Evolutionary conservation across 1,140 invertebrate species (phyloP).

Genomic region (Drosophila miranda): DNA sequence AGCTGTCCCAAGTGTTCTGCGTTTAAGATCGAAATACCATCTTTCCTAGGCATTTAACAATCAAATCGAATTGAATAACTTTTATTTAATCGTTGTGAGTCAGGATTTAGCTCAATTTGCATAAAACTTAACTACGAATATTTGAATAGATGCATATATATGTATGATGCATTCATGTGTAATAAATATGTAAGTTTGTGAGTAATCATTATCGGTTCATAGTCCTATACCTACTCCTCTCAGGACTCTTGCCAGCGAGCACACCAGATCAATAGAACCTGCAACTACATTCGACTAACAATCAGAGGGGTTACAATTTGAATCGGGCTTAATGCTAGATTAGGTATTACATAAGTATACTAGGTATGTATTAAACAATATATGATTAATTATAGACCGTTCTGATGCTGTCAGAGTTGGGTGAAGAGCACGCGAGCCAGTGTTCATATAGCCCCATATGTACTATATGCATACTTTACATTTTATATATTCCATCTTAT

Average conservation of each 20-base stretch:
- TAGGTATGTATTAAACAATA: conserved; percentile 1
- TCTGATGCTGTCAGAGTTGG: conserved; percentile 22
- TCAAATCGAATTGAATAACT: not conserved
- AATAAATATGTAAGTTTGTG: not conserved
- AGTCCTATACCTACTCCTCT: no score
- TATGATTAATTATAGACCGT: conserved; percentile 11
- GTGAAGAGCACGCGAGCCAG: conserved; percentile 16
- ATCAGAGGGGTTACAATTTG: not conserved
- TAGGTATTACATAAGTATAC: not conserved
- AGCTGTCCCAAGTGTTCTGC: no score
- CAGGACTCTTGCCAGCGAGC: not conserved
- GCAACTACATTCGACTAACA: not conserved
- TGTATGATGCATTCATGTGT: not conserved
- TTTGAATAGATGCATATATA: not conserved
- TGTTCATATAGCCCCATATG: conserved; percentile 1
- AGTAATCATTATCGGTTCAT: not conserved
- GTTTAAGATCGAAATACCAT: no score
- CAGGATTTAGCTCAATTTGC: no score
- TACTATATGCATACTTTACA: not conserved
- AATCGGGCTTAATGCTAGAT: not conserved
- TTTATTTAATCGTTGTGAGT: not conserved
- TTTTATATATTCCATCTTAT: conserved; percentile 20
- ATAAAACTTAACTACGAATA: conserved; percentile 1
- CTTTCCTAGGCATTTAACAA: no score
- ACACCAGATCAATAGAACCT: conserved; percentile 26